Evolutionary conservation across 2,888 invertebrate species (phyloP).

Genomic region (Apamea crenata): DNA sequence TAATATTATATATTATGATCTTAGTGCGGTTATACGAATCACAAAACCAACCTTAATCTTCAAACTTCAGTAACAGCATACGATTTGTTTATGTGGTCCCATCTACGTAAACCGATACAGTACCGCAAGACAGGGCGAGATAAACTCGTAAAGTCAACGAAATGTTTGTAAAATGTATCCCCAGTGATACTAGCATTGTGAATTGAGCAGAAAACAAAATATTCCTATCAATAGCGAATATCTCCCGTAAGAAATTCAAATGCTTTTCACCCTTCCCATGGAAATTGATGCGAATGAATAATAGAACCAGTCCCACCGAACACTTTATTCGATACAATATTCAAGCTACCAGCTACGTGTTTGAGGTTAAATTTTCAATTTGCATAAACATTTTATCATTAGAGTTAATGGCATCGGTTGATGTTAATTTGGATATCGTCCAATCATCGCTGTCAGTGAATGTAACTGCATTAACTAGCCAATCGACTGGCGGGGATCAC

Average conservation of each 20-base stretch:
- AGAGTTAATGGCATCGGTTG: constrained; percentile 60
- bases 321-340: constrained; percentile 40
- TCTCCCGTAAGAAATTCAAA: constrained; percentile 83
- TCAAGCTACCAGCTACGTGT: constrained; percentile 61
- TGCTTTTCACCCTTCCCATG: constrained; percentile 80
- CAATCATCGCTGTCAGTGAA: constrained; percentile 56
- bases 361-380: constrained; percentile 75
- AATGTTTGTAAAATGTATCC: constrained; percentile 76
- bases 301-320: constrained; percentile 53
- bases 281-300: constrained; percentile 84
- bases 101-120: constrained; percentile 24
- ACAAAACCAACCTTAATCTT: constrained; percentile 1
- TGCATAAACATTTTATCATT: constrained; percentile 70
- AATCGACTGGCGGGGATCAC: constrained; percentile 47
- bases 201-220: constrained; percentile 80
- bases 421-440: constrained; percentile 61
- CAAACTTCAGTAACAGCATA: constrained; percentile 26
- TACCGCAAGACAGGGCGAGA: constrained; percentile 44
- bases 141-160: constrained; percentile 68
- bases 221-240: constrained; percentile 81
- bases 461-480: constrained; percentile 50
- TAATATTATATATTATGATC: too few species aligned
- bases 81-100: constrained; percentile 30
- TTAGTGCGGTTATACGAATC: neutral
- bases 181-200: constrained; percentile 73